Conservation (phyloP, 2,888 invertebrate genomes). For the Dicranocentrus wangi region DNA sequence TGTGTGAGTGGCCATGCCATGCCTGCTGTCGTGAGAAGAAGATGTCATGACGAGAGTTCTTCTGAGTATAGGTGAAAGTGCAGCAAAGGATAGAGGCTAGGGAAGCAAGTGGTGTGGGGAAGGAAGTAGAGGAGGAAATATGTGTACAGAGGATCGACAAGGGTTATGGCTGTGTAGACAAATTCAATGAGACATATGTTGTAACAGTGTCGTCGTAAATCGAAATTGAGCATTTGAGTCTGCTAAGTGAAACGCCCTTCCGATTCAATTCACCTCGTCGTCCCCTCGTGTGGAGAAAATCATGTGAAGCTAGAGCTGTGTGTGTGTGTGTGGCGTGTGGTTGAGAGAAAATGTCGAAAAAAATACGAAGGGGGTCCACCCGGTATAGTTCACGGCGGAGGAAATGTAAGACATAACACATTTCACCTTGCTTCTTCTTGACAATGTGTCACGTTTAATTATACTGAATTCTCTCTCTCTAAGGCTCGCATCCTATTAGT, state of each 20-base stretch:
- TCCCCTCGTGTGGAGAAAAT: conserved; percentile 24
- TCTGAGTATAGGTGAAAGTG: neutral
- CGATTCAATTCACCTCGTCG: neutral
- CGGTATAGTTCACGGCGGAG: conserved; percentile 70
- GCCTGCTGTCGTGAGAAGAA: no score
- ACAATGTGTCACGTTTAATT: neutral
- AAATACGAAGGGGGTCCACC: conserved; percentile 68
- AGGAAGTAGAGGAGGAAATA: neutral
- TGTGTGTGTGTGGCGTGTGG: no score
- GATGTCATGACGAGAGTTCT: no score
- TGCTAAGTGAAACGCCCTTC: neutral
- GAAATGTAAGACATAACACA: conserved; percentile 61
- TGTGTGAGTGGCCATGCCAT: no score
- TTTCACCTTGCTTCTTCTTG: neutral
- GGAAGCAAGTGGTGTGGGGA: neutral
- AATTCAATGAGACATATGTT: no score
- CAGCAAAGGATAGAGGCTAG: neutral
- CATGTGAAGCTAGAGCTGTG: conserved; percentile 53
- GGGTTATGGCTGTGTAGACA: no score
- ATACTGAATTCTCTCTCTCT: no score
- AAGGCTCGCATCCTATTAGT: no score
- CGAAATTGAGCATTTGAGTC: no score
- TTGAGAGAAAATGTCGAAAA: conserved; percentile 66
- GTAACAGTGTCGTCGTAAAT: no score
- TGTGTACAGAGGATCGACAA: neutral